Evolutionary conservation across 35 echinoderm and acorn worm genomes (phyloP).

Genomic region (Heliocidaris erythrogramma): DNA sequence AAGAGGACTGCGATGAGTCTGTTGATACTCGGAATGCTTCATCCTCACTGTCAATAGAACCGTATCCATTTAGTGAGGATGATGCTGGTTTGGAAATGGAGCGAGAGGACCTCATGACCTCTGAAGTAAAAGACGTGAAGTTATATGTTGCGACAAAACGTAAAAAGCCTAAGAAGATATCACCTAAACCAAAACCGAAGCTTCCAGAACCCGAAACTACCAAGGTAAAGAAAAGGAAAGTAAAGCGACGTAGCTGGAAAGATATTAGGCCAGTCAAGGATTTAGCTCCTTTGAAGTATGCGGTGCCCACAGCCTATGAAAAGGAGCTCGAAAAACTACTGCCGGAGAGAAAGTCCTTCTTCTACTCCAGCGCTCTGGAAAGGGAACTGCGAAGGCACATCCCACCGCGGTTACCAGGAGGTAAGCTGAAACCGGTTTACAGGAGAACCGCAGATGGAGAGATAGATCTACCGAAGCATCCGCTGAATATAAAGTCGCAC

Average conservation of each 20-base stretch:
- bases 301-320: conserved; percentile 9
- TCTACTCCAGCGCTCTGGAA: conserved; percentile 66
- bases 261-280: neutral
- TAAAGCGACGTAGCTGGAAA: neutral
- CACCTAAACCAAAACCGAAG: neutral
- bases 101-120: neutral
- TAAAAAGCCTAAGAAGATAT: conserved; percentile 25
- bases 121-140: neutral
- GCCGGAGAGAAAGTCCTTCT: conserved; percentile 65
- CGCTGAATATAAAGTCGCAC: conserved; percentile 28
- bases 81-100: neutral
- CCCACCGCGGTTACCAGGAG: conserved; percentile 65
- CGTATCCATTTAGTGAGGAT: conserved; percentile 38
- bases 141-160: neutral
- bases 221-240: neutral
- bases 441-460: conserved; percentile 62
- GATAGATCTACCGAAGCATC: conserved; percentile 59
- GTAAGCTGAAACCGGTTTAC: conserved; percentile 82
- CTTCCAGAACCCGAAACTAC: neutral
- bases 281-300: neutral
- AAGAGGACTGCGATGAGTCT: neutral
- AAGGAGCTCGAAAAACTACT: conserved; percentile 50
- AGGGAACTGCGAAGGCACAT: conserved; percentile 62
- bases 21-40: neutral
- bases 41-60: conserved; percentile 47